Base-by-base conservation (phyloP, 2,888 invertebrate genomes). In the Tachina fera region DNA sequence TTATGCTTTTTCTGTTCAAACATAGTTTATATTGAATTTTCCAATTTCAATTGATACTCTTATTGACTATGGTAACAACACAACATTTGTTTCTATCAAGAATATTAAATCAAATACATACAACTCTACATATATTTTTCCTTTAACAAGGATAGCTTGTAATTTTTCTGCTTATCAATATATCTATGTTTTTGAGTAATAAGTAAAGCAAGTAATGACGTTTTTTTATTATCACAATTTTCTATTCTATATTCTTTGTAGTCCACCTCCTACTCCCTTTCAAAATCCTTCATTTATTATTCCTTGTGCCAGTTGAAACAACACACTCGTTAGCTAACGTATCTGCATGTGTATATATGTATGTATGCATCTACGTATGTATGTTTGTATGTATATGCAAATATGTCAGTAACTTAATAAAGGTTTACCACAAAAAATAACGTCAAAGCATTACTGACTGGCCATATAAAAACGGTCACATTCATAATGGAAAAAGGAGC, bases 381-480 rank as follows among this genome's bases (percentile, higher is more conserved):
- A 53, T 56, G 22, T 22, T 13, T 63, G 60, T 60, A 60, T 45
- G 53, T 61, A 6, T 19, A 43, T 51, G 58, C 14, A 58, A 68
- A 67, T 75, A 41, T 74, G 67, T 49, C 11, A 67, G 53, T 84
- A 78, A 82, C 78, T 78, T 70, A 78, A 82, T 82, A 77, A 82
- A 53, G 71, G 41, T 75, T 75, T 19, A 68, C 81, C 81, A 75
- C 61, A 75, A 75, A 60, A 19, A 65, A 65, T n/a, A 39, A 51
- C 10, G 10, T 65, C 56, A 80, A 80, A 74, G 74, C 39, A 51
- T 53, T 22, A 68, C 45, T 22, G 51, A 31, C 6, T 9, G 41
- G 16, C 9, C 41, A 19, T 22, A 51, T 45, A 39, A 56, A 76
- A 67, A 47, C 16, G 31, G 45, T 78, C n/a, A 65, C n/a, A 70